Conservation (phyloP, 2,888 invertebrate genomes). For the Dryomyza anilis region DNA sequence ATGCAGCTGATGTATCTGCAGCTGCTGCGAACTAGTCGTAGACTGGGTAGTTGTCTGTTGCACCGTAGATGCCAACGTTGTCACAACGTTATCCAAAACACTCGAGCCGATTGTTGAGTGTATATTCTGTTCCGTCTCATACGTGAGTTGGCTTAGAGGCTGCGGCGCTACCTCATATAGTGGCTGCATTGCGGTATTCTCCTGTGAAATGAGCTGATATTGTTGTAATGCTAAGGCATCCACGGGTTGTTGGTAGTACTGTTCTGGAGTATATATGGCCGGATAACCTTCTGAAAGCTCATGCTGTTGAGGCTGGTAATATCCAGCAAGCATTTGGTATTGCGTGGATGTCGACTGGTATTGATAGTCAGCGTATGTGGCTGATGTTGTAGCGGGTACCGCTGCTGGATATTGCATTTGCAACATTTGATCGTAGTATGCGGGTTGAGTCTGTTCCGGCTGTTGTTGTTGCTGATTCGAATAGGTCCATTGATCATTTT, state of each 20-base stretch:
- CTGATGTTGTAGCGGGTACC: constrained; percentile 25
- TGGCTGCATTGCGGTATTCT: not conserved
- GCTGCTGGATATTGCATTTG: constrained; percentile 51
- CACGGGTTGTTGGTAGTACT: constrained; percentile 44
- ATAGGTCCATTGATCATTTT: constrained; percentile 50
- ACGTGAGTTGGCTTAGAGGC: constrained; percentile 35
- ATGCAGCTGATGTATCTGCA: constrained; percentile 24
- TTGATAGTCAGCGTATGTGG: constrained; percentile 39
- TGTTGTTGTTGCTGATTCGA: constrained; percentile 27
- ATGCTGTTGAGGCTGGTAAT: constrained; percentile 43
- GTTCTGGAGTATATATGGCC: constrained; percentile 43
- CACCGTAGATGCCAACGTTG: constrained; percentile 45
- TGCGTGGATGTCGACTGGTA: constrained; percentile 48
- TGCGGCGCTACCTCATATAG: constrained; percentile 32
- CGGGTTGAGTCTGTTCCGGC: constrained; percentile 36
- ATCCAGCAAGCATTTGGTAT: constrained; percentile 53
- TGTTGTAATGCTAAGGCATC: constrained; percentile 20
- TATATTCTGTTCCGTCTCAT: constrained; percentile 28
- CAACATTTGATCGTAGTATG: constrained; percentile 56
- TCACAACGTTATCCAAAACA: constrained; percentile 45
- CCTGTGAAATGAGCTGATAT: constrained; percentile 31
- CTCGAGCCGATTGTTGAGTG: constrained; percentile 39
- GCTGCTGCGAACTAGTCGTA: constrained; percentile 26
- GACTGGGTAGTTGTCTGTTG: constrained; percentile 43
- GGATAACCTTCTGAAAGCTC: constrained; percentile 45